A percentile compares a stretch with the other conserved stretches of the same genome.
Evolutionary conservation across 2,797 vertebrate species (phyloP).

Genomic region (Cichlasoma orientale): DNA sequence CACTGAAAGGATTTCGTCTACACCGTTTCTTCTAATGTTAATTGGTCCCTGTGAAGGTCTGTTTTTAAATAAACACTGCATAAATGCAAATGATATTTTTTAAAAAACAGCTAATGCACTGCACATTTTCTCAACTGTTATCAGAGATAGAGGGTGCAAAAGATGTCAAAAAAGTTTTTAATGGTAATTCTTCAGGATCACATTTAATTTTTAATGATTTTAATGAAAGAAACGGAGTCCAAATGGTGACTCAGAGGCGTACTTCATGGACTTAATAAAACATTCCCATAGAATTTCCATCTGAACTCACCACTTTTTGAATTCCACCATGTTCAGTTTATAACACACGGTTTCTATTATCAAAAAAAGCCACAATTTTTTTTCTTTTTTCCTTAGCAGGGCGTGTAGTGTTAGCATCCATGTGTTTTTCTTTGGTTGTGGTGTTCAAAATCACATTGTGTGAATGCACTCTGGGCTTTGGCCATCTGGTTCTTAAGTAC

Average conservation of each 20-base stretch:
- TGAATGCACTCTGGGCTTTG: constrained; percentile 21
- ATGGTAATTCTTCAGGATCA: not conserved
- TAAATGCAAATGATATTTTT: constrained; percentile 8
- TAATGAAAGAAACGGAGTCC: not conserved
- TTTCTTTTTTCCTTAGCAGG: not conserved
- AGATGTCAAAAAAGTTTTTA: not conserved
- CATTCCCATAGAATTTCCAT: not conserved
- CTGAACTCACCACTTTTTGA: not conserved
- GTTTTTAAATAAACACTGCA: constrained; percentile 28
- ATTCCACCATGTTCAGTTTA: not conserved
- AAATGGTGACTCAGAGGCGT: not conserved
- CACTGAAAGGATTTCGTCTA: constrained; percentile 35
- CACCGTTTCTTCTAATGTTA: constrained; percentile 51
- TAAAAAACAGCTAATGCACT: not conserved
- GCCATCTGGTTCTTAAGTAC: constrained; percentile 58
- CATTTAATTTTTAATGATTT: not conserved
- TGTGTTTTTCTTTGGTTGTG: constrained; percentile 24
- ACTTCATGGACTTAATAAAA: not conserved
- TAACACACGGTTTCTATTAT: not conserved
- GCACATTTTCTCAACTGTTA: constrained; percentile 8
- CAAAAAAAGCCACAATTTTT: not conserved
- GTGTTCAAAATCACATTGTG: constrained; percentile 42
- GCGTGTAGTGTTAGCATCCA: not conserved
- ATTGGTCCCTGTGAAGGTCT: constrained; percentile 58
- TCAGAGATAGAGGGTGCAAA: not conserved